phyloP scores from a whole-genome alignment of 2,888 invertebrate species.

The Lucinisca nassula region DNA sequence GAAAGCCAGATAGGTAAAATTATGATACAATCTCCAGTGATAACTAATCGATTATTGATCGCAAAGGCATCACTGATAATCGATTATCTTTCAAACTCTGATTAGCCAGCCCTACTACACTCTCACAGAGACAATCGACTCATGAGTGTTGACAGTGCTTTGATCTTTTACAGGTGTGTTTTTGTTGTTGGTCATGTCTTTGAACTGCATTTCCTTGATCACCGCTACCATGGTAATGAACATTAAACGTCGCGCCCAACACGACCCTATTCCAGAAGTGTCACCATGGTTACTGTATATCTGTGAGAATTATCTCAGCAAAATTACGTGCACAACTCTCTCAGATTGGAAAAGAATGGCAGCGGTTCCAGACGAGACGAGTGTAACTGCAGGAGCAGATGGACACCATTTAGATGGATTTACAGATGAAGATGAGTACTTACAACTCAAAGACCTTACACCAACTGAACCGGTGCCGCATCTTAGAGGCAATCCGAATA shows the following conservation, averaged over 20 bases:
- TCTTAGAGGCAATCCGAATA: background rate
- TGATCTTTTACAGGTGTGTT: constrained; percentile 86
- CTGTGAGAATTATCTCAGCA: constrained; percentile 81
- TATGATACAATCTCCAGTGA: too few relatives aligned
- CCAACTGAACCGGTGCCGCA: background rate
- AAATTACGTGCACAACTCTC: constrained; percentile 75
- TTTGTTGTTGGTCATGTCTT: constrained; percentile 87
- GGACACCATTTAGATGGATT: background rate
- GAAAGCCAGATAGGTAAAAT: too few relatives aligned
- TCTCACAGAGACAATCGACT: too few relatives aligned
- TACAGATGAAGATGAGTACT: background rate
- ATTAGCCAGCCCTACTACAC: too few relatives aligned
- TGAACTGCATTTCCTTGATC: constrained; percentile 87
- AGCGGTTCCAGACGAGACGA: background rate
- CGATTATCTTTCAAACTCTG: too few relatives aligned
- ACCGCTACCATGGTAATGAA: constrained; percentile 87
- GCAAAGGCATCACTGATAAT: too few relatives aligned
- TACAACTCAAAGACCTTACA: constrained; percentile 11
- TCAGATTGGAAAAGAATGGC: constrained; percentile 68
- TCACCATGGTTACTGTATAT: constrained; percentile 80
- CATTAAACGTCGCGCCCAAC: constrained; percentile 85
- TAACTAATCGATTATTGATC: too few relatives aligned
- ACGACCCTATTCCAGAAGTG: constrained; percentile 81
- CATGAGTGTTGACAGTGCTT: too few relatives aligned
- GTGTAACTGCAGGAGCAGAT: background rate